phyloP scores from a whole-genome alignment of 2,888 invertebrate genomes.

The Phragmatobia fuliginosa region DNA sequence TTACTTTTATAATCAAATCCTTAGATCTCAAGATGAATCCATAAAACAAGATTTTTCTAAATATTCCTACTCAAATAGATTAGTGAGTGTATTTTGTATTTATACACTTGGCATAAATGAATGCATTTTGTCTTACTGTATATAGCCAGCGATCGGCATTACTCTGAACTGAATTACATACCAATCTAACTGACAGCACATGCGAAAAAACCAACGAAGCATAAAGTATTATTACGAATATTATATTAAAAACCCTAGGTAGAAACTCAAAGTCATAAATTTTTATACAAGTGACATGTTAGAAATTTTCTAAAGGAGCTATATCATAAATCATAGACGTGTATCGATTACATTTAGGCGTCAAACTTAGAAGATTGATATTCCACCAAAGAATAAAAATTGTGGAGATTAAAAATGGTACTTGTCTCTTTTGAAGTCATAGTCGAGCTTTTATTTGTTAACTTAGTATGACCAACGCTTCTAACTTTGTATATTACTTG shows the following conservation, averaged over 20 bases:
- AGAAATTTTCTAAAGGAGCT: not conserved
- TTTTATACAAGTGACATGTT: slow-evolving; percentile 2
- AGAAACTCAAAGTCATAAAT: not conserved
- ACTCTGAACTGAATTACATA: not conserved
- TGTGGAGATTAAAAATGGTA: not conserved
- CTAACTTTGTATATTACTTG: not conserved
- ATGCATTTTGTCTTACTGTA: too few relatives aligned
- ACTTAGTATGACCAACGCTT: not conserved
- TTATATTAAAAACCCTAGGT: not conserved
- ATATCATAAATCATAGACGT: slow-evolving; percentile 4
- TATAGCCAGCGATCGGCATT: too few relatives aligned
- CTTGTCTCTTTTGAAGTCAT: not conserved
- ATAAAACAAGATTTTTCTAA: too few relatives aligned
- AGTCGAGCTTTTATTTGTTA: not conserved
- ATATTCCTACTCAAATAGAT: too few relatives aligned
- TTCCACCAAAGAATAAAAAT: not conserved
- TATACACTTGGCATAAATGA: too few relatives aligned
- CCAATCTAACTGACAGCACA: not conserved
- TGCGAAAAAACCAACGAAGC: not conserved
- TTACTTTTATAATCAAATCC: too few relatives aligned
- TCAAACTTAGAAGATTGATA: slow-evolving; percentile 9
- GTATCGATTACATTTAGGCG: slow-evolving; percentile 3
- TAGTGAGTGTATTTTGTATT: too few relatives aligned
- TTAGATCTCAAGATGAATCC: too few relatives aligned
- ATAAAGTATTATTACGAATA: not conserved